Percentiles rank a stretch among this genome's conserved stretches.
Evolutionary conservation across 2,797 vertebrate species (phyloP).

Genomic region (Etheostoma nigrum): DNA sequence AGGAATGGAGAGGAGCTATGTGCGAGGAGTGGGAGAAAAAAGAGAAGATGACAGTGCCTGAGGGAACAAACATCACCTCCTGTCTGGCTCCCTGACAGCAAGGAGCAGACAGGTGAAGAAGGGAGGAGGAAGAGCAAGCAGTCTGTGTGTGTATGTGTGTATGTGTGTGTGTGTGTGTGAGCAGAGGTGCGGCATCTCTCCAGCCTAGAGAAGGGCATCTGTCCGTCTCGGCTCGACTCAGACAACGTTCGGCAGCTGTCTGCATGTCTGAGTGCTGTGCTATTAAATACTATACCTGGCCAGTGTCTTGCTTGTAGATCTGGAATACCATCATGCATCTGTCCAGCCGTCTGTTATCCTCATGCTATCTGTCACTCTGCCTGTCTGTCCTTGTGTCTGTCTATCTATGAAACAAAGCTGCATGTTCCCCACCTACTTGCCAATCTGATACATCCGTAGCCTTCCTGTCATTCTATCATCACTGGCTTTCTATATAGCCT

Average conservation of each 20-base stretch:
- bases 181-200: constrained; percentile 52
- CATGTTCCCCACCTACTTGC: constrained; percentile 60
- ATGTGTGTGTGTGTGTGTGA: constrained; percentile 14
- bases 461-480: constrained; percentile 53
- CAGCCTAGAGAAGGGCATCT: constrained; percentile 77
- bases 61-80: constrained; percentile 80
- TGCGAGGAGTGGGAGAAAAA: constrained; percentile 34
- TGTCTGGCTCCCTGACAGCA: constrained; percentile 82
- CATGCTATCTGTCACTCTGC: constrained; percentile 73
- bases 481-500: constrained; percentile 8
- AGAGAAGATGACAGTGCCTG: constrained; percentile 74
- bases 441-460: constrained; percentile 17
- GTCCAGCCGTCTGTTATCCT: constrained; percentile 70
- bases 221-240: constrained; percentile 61
- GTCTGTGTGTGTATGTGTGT: constrained; percentile 22
- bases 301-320: constrained; percentile 44
- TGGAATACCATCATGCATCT: constrained; percentile 60
- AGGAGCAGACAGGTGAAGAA: constrained; percentile 80
- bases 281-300: constrained; percentile 64
- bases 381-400: constrained; percentile 51
- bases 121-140: constrained; percentile 52
- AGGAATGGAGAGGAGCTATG: constrained; percentile 46
- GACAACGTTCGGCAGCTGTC: constrained; percentile 62
- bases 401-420: constrained; percentile 31
- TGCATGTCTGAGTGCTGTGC: constrained; percentile 37